Evolutionary conservation across 2,113 vertebrate genomes (phyloP), one percentile per base, ranked within the genome.

Genomic region (Takifugu flavidus): DNA sequence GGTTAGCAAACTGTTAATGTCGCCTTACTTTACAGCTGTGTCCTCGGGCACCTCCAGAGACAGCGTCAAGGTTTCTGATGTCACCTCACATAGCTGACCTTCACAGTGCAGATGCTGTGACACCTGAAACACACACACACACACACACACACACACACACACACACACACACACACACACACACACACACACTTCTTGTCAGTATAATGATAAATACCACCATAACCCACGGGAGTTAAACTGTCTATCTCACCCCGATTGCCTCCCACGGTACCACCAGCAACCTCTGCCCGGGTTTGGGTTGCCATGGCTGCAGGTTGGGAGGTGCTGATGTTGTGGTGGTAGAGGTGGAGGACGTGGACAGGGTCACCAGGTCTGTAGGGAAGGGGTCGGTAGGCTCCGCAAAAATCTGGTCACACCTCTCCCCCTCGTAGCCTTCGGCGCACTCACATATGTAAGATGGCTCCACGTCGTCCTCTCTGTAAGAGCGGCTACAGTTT

Each of bases 21-120:
- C 20, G 47, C 78, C 94, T 95, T 94, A 98, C 97, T 98, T 97
- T 74, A 99, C 89, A 56, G 95, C 94, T 10, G 95, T 93, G 74
- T 97, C 95, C 73, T 98, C 94, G 8, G 95, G 93, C 65, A 98
- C 91, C 80, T 96, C 96, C 79, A 96, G 90, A 56, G 94, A 91
- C 25, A 93, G 77, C 68, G 94, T 92, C 27, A 95, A 89, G 54
- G 93, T 94, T 53, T 93, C 93, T 68, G 90, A 89, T 4, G 93
- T 92, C 62, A 95, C 93, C 82, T 87, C 94, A 70, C 93, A 97
- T 50, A 93, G 93, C 75, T 93, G 89, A 74, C 94, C 95, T 77
- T 91, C 92, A 86, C 94, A 97, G 78, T 92, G 92, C 34, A 93
- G 80, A 66, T 94, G 93, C 61, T 95, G 92, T 0, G 72, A 86